Conservation (phyloP, 1,140 invertebrate genomes). For the Aplysia californica region DNA sequence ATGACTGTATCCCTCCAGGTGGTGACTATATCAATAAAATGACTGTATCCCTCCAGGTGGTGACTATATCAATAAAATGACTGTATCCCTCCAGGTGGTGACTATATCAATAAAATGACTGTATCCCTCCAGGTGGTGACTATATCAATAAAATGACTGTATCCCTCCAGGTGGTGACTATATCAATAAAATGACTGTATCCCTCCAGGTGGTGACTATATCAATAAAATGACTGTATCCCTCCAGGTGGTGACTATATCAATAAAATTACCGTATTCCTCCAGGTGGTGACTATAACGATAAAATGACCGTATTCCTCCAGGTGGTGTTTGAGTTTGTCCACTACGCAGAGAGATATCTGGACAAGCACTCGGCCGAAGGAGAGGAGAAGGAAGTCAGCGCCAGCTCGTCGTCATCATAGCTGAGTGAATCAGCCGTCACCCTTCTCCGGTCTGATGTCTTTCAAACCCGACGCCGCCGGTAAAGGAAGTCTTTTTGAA, state of each 20-base stretch:
- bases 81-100: too few species aligned
- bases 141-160: not conserved
- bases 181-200: not conserved
- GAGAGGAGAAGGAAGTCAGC: not conserved
- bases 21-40: too few species aligned
- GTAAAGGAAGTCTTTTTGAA: too few species aligned
- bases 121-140: too few species aligned
- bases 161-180: not conserved
- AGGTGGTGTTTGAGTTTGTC: constrained; percentile 79
- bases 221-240: not conserved
- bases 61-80: too few species aligned
- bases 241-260: not conserved
- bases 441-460: too few species aligned
- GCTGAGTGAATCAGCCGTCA: too few species aligned
- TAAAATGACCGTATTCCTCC: constrained; percentile 18
- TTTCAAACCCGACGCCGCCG: too few species aligned
- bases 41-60: too few species aligned
- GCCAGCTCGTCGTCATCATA: too few species aligned
- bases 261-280: not conserved
- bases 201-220: not conserved
- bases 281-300: not conserved
- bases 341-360: constrained; percentile 77
- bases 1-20: too few species aligned
- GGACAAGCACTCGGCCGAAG: not conserved
- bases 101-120: too few species aligned